phyloP scores from a whole-genome alignment of 2,888 invertebrate species.

The Ptilodon capucinus region DNA sequence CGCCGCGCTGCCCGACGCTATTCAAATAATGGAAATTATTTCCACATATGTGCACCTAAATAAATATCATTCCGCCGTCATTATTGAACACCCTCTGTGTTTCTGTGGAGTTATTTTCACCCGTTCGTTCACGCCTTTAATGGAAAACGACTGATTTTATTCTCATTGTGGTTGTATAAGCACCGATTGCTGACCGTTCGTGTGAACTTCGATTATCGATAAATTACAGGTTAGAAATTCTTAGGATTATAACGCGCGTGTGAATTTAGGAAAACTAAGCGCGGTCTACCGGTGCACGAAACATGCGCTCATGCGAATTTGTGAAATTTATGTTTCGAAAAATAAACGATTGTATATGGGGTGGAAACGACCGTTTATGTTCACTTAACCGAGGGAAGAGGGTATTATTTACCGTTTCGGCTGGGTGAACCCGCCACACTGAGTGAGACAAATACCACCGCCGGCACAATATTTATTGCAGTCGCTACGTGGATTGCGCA shows the following conservation, averaged over 20 bases:
- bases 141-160: conserved; percentile 45
- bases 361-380: conserved; percentile 83
- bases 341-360: conserved; percentile 82
- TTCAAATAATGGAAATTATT: conserved; percentile 82
- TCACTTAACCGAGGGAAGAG: conserved; percentile 83
- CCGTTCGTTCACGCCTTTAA: conserved; percentile 61
- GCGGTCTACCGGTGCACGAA: conserved; percentile 51
- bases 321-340: conserved; percentile 80
- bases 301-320: conserved; percentile 70
- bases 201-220: conserved; percentile 15
- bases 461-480: conserved; percentile 79
- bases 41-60: conserved; percentile 82
- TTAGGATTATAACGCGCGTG: conserved; percentile 3
- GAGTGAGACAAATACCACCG: conserved; percentile 80
- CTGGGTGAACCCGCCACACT: conserved; percentile 79
- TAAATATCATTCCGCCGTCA: conserved; percentile 77
- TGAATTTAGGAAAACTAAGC: conserved; percentile 29
- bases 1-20: conserved; percentile 54
- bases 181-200: conserved; percentile 17
- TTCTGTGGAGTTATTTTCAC: conserved; percentile 71
- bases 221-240: conserved; percentile 8
- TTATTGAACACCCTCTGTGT: conserved; percentile 68
- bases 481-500: conserved; percentile 79
- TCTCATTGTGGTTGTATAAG: conserved; percentile 13
- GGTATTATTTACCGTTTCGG: conserved; percentile 83